phyloP scores from a whole-genome alignment of 2,797 vertebrate species.

The Pseudochirops cupreus region DNA sequence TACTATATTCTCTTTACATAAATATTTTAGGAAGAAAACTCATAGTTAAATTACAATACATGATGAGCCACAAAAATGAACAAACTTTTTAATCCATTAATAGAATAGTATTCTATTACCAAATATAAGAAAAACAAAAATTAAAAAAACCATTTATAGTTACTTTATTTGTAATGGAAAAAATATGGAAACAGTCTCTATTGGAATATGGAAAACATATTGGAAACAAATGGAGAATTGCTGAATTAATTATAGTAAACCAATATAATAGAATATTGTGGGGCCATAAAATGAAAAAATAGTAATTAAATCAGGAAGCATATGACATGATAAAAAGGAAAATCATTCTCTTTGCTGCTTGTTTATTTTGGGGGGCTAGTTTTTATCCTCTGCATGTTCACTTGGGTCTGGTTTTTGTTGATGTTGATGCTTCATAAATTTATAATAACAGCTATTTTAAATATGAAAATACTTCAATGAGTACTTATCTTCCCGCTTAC shows the following conservation, averaged over 20 bases:
- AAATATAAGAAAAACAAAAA: not conserved
- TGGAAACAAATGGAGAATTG: not conserved
- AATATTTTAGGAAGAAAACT: not conserved
- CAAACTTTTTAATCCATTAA: not conserved
- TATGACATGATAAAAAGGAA: not conserved
- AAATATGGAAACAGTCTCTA: not conserved
- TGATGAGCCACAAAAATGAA: not conserved
- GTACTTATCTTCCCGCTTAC: conserved; percentile 24
- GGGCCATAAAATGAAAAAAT: not conserved
- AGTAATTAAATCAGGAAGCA: not conserved
- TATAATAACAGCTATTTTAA: not conserved
- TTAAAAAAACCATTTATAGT: not conserved
- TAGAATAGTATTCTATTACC: not conserved
- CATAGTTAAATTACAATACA: not conserved
- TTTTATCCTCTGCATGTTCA: not conserved
- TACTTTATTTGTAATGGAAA: not conserved
- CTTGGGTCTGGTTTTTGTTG: not conserved
- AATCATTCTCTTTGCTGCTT: not conserved
- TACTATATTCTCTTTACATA: not conserved
- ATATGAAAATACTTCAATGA: conserved; percentile 46
- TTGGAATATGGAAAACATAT: too few relatives aligned
- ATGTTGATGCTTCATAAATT: not conserved
- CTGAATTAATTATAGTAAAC: not conserved
- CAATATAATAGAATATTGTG: not conserved
- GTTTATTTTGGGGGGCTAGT: not conserved